Conservation (phyloP, 2,797 vertebrate species). For the Petrocephalus schoutedeni region DNA sequence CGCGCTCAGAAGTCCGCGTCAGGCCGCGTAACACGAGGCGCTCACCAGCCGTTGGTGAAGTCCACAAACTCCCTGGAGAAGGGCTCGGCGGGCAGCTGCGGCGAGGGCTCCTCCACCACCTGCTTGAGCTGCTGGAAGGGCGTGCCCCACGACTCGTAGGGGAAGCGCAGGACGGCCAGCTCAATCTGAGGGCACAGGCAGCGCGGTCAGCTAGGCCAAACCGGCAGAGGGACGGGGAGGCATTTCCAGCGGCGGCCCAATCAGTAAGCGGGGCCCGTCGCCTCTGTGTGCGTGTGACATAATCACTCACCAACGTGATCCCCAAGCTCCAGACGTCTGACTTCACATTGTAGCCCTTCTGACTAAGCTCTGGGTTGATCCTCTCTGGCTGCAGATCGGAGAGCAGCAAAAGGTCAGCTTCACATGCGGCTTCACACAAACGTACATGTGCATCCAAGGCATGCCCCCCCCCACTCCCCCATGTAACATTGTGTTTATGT, state of each 20-base stretch:
- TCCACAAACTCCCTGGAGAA: constrained; percentile 89
- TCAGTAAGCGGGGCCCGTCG: not conserved
- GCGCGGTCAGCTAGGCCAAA: not conserved
- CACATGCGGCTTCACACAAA: not conserved
- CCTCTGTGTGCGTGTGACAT: not conserved
- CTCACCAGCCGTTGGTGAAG: constrained; percentile 87
- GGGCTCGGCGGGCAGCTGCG: constrained; percentile 77
- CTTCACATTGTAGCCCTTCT: constrained; percentile 95
- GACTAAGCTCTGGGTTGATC: constrained; percentile 94
- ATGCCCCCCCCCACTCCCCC: not conserved
- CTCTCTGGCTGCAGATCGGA: constrained; percentile 77
- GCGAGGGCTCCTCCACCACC: constrained; percentile 92
- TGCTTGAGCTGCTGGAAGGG: constrained; percentile 97
- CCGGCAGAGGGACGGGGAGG: too few relatives aligned
- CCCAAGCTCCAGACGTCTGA: constrained; percentile 98
- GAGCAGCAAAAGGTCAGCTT: constrained; percentile 4
- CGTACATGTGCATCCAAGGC: too few relatives aligned
- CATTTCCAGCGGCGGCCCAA: not conserved
- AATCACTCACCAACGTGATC: constrained; percentile 81
- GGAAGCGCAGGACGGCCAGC: constrained; percentile 87
- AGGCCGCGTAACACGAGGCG: not conserved
- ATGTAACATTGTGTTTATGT: not conserved
- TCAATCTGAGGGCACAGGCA: constrained; percentile 67
- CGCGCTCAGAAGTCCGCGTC: too few relatives aligned
- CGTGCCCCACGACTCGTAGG: constrained; percentile 91